phyloP scores from a whole-genome alignment of 2,797 vertebrate species.

The Argentina silus region DNA sequence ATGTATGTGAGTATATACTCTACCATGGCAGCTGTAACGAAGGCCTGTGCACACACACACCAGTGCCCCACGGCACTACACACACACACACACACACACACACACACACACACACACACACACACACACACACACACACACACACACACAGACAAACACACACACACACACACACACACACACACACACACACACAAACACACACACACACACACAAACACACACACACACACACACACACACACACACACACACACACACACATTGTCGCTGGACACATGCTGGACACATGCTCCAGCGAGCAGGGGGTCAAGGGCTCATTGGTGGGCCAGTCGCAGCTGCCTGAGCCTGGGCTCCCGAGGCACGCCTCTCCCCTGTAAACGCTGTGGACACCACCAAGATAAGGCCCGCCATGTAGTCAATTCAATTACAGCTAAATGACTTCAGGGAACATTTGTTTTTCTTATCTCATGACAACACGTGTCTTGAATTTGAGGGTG shows the following conservation, averaged over 20 bases:
- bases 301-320: constrained; percentile 34
- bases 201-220: not conserved
- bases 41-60: too few species aligned
- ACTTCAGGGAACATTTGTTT: constrained; percentile 34
- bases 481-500: constrained; percentile 29
- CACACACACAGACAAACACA: not conserved
- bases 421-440: constrained; percentile 34
- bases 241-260: not conserved
- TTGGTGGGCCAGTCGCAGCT: constrained; percentile 1
- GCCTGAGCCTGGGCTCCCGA: not conserved
- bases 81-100: not conserved
- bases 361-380: not conserved
- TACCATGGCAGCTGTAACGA: constrained; percentile 3
- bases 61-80: too few species aligned
- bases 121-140: not conserved
- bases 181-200: not conserved
- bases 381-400: constrained; percentile 23
- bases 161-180: not conserved
- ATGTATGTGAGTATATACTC: not conserved
- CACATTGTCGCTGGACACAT: too few species aligned
- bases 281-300: constrained; percentile 24
- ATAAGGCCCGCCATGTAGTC: constrained; percentile 15
- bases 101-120: not conserved
- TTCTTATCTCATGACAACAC: constrained; percentile 46
- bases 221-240: not conserved